Conservation (phyloP, 2,888 invertebrate species). For the Drosophila borborema region DNA sequence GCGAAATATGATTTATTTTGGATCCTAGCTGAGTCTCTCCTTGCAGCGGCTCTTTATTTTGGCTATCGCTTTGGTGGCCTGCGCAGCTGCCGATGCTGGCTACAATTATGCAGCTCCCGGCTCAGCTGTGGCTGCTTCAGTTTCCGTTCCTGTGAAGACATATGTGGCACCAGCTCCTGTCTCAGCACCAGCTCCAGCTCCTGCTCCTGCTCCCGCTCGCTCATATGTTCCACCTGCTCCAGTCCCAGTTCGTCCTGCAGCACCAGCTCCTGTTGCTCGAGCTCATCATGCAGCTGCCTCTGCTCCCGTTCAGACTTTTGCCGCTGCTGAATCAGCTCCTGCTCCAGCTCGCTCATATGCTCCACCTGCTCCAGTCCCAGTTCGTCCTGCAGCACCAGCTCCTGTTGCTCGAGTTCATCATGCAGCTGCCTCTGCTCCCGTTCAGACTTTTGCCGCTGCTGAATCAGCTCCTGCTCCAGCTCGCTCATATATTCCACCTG, state of each 20-base stretch:
- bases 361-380: constrained; percentile 22
- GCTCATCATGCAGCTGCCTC: constrained; percentile 8
- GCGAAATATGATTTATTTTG: not conserved
- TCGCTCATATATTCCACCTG: constrained; percentile 49
- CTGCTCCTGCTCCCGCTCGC: constrained; percentile 4
- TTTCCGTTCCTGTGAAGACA: constrained; percentile 54
- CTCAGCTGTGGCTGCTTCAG: constrained; percentile 48
- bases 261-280: constrained; percentile 21
- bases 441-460: constrained; percentile 16
- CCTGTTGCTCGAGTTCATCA: not conserved
- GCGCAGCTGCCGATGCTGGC: constrained; percentile 60
- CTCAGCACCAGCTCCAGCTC: constrained; percentile 13
- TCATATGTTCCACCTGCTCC: constrained; percentile 23
- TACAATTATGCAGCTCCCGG: constrained; percentile 72
- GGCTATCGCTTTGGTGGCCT: constrained; percentile 64
- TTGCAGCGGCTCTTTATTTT: constrained; percentile 67
- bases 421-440: constrained; percentile 36
- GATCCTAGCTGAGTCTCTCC: constrained; percentile 11
- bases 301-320: constrained; percentile 8
- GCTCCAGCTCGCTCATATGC: constrained; percentile 15
- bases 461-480: constrained; percentile 38
- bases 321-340: constrained; percentile 22
- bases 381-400: constrained; percentile 9
- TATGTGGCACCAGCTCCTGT: constrained; percentile 50
- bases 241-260: constrained; percentile 26